A percentile compares a stretch with the other conserved stretches of the same genome.
phyloP scores from a whole-genome alignment of 2,888 invertebrate genomes.

The Odontothrips loti region DNA sequence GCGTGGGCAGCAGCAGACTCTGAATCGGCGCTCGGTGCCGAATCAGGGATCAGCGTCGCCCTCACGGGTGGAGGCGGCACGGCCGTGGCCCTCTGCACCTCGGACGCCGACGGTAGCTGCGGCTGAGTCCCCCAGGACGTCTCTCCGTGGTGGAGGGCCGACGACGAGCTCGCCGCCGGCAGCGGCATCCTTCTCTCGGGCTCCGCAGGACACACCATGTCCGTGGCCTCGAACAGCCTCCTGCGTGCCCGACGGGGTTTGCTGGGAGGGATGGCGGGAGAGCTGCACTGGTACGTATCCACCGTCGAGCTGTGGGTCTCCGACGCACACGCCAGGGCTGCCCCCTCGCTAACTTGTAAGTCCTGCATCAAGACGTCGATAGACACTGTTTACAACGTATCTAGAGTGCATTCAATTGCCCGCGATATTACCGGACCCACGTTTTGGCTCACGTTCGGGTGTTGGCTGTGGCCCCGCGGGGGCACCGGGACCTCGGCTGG shows the following conservation, averaged over 20 bases:
- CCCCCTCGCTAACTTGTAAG: too few species aligned
- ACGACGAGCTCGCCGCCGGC: not conserved
- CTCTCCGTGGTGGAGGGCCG: not conserved
- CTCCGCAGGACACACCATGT: not conserved
- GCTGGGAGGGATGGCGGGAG: not conserved
- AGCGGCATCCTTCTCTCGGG: not conserved
- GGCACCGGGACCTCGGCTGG: not conserved
- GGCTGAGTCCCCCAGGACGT: not conserved
- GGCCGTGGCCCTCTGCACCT: not conserved
- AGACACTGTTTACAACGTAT: too few species aligned
- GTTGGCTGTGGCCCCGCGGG: too few species aligned
- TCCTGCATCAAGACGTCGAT: too few species aligned
- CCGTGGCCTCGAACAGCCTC: not conserved
- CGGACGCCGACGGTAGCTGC: not conserved
- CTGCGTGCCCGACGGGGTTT: not conserved
- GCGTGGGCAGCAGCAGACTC: not conserved
- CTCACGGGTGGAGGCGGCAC: not conserved
- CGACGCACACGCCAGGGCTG: not conserved
- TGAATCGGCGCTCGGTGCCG: not conserved
- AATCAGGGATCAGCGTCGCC: not conserved
- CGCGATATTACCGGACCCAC: too few species aligned
- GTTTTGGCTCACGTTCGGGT: too few species aligned
- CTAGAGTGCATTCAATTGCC: too few species aligned
- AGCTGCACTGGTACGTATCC: too few species aligned
- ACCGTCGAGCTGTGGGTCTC: not conserved